Evolutionary conservation across 2,888 invertebrate species (phyloP), one percentile per base, ranked within the genome.

Genomic region (Onchidella celtica): DNA sequence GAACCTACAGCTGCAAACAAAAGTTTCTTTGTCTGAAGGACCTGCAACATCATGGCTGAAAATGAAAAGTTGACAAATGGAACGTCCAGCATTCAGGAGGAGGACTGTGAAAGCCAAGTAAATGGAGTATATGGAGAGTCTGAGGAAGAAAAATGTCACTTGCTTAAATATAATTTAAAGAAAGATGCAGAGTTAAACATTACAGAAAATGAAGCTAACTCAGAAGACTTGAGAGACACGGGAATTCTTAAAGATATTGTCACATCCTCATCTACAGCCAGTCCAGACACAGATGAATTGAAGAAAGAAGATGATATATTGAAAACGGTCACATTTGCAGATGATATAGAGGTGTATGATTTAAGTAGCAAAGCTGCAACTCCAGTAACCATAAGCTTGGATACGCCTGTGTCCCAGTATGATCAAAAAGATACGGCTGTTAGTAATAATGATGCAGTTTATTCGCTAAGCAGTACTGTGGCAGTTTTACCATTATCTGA

Each of bases 31-130:
- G n/a, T n/a, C n/a, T n/a, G n/a, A n/a, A n/a, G n/a, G n/a, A n/a
- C n/a, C n/a, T n/a, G n/a, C n/a, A n/a, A 36, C 32, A 73, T 27
- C 24, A 73, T 73, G 73, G 73, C 73, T 24, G 73, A 61, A 24
- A 59, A 57, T 38, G 73, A 73, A 14, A 61, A 38, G 32, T 61
- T 73, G 17, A 3, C 61, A 24, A 61, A 59, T 61, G 61, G 73
- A 24, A 73, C n/a, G 36, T 57, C 59, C 17, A 61, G 36, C 47
- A 34, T 40, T 32, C 65, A 63, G 17, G 75, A 75, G 21, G 75
- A 75, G 27, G 75, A 75, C 40, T 21, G 9, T 74, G 73, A 73
- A 4, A n/a, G 17, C 0, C 32, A 73, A 24, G 9, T 57, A 14
- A 61, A 61, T 59, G 36, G 21, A 24, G 72, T 55, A 57, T 47